Percentiles rank a stretch among this genome's conserved stretches.
Conservation (phyloP, 2,888 invertebrate genomes). For the Platynereis dumerilii region DNA sequence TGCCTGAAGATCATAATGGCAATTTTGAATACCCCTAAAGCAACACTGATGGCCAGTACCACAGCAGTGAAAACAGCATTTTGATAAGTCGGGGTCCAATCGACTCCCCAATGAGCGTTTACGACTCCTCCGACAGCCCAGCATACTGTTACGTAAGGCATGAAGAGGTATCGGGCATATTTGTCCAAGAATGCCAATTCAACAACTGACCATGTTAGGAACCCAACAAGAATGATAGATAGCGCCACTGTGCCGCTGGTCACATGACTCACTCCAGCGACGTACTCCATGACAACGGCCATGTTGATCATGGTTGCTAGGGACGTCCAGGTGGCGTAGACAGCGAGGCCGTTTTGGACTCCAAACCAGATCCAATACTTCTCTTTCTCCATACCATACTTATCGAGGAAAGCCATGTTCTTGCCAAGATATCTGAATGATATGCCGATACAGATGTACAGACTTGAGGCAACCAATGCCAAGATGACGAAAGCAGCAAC, state of each 20-base stretch:
- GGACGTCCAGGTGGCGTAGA: background rate
- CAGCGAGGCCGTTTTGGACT: background rate
- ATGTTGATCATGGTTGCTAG: background rate
- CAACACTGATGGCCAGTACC: too few species aligned
- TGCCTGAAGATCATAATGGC: too few species aligned
- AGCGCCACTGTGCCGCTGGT: background rate
- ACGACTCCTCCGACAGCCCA: background rate
- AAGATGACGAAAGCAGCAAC: background rate
- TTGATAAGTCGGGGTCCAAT: too few species aligned
- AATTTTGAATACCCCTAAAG: too few species aligned
- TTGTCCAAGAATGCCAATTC: background rate
- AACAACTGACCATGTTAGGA: background rate
- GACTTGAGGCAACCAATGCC: background rate
- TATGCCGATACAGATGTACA: background rate
- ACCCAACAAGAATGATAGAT: background rate
- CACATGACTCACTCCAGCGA: background rate
- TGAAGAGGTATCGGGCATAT: background rate
- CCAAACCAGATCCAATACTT: background rate
- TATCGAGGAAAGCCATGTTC: background rate
- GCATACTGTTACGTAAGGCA: background rate
- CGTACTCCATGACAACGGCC: background rate
- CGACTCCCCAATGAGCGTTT: slow-evolving; percentile 10
- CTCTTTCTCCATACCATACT: background rate
- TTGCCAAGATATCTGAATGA: background rate
- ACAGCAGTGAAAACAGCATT: too few species aligned